phyloP scores from a whole-genome alignment of 2,888 invertebrate species.

The Encarsia formosa region DNA sequence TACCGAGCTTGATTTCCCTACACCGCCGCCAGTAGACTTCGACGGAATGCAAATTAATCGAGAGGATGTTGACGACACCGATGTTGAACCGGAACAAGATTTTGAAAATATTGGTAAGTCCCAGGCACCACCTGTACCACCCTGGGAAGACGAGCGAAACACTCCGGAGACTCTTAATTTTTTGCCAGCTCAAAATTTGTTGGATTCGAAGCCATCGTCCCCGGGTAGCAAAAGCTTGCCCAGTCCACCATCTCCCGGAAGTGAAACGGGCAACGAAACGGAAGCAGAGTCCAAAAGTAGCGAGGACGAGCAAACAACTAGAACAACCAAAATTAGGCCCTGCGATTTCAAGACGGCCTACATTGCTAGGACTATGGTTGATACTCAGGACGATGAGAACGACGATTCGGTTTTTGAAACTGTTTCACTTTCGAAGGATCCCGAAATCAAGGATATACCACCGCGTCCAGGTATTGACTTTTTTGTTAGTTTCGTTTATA shows the following conservation, averaged over 20 bases:
- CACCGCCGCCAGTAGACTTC: slow-evolving; percentile 26
- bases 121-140: slow-evolving; percentile 11
- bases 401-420: slow-evolving; percentile 48
- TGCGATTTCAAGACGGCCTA: background rate
- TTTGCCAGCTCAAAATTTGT: background rate
- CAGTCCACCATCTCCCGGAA: slow-evolving; percentile 20
- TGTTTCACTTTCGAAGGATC: slow-evolving; percentile 20
- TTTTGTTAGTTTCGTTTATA: no score
- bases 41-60: slow-evolving; percentile 9
- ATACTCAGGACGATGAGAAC: slow-evolving; percentile 45
- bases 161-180: background rate
- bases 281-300: slow-evolving; percentile 22
- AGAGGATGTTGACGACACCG: slow-evolving; percentile 8
- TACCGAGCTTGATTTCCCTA: slow-evolving; percentile 17
- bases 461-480: slow-evolving; percentile 29
- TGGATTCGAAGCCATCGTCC: slow-evolving; percentile 11
- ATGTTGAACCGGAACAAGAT: no score
- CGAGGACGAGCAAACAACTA: slow-evolving; percentile 16
- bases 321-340: background rate
- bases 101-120: background rate
- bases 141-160: slow-evolving; percentile 19
- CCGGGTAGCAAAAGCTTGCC: slow-evolving; percentile 26
- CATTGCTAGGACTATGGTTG: slow-evolving; percentile 30
- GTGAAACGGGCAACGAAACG: slow-evolving; percentile 19
- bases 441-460: slow-evolving; percentile 25